Conservation (phyloP, 2,113 vertebrate genomes). For the Sorex araneus region DNA sequence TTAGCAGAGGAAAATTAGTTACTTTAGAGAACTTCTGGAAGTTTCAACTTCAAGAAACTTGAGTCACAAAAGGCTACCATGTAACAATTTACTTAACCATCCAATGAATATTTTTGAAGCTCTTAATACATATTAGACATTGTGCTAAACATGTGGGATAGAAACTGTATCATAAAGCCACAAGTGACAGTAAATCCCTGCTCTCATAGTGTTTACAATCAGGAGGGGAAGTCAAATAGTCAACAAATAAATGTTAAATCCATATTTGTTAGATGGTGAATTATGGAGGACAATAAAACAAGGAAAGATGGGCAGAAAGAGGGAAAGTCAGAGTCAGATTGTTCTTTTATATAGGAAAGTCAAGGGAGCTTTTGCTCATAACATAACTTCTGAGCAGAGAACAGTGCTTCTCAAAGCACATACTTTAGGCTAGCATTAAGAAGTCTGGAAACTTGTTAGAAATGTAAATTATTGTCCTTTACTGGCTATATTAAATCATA, state of each 20-base stretch:
- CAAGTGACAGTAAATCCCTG: conserved; percentile 1
- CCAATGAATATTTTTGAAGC: conserved; percentile 39
- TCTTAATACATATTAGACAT: background rate
- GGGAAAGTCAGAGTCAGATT: conserved; percentile 9
- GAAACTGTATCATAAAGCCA: background rate
- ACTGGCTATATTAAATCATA: background rate
- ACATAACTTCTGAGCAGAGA: conserved; percentile 22
- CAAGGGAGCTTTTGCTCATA: conserved; percentile 1
- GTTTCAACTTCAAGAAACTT: conserved; percentile 11
- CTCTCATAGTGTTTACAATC: conserved; percentile 7
- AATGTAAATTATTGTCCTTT: background rate
- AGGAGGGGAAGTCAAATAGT: background rate
- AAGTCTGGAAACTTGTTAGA: background rate
- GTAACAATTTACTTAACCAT: conserved; percentile 44
- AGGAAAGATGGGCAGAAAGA: background rate
- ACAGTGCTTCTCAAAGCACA: conserved; percentile 33
- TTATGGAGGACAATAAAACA: conserved; percentile 23
- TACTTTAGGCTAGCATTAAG: background rate
- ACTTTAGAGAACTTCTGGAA: no score
- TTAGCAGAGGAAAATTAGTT: no score
- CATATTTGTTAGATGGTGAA: background rate
- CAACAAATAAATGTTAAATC: conserved; percentile 12
- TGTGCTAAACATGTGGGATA: background rate
- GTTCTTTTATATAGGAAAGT: background rate
- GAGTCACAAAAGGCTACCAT: conserved; percentile 11